Evolutionary conservation across 1,140 invertebrate genomes (phyloP).

Genomic region (Nomia melanderi): DNA sequence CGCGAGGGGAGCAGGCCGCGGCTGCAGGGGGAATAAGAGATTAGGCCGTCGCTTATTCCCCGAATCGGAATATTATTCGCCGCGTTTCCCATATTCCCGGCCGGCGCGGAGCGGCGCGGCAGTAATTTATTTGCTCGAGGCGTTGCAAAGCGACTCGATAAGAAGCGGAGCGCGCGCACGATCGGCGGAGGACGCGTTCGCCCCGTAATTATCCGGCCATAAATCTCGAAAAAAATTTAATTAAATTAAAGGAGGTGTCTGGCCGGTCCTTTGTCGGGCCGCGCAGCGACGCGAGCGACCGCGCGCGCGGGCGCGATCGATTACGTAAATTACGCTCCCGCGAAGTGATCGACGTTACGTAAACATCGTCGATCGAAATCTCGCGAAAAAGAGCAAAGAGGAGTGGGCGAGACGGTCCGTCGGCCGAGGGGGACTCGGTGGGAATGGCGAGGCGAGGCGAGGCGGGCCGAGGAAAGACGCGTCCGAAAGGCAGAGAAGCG

Average conservation of each 20-base stretch:
- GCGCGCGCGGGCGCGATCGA: not conserved
- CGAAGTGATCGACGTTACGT: constrained; percentile 25
- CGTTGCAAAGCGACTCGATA: constrained; percentile 32
- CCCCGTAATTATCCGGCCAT: constrained; percentile 40
- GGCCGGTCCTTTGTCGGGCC: not conserved
- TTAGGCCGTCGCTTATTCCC: constrained; percentile 56
- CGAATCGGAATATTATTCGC: constrained; percentile 58
- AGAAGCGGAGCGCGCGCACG: constrained; percentile 1
- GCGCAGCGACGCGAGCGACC: no score
- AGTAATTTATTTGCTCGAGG: constrained; percentile 32
- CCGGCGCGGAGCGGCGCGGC: not conserved
- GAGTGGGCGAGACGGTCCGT: not conserved
- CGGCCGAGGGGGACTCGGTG: no score
- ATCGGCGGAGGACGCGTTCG: constrained; percentile 7
- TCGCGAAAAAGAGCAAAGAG: not conserved
- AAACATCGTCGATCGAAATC: constrained; percentile 19
- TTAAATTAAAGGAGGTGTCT: constrained; percentile 27
- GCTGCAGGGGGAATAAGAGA: constrained; percentile 55
- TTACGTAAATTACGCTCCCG: constrained; percentile 22
- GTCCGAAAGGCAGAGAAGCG: not conserved
- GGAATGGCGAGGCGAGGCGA: no score
- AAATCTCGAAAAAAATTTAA: constrained; percentile 31
- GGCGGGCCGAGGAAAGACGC: not conserved
- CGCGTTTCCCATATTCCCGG: constrained; percentile 6
- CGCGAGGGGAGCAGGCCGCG: constrained; percentile 44